phyloP scores from a whole-genome alignment of 2,888 invertebrate genomes.

The Zaprionus lineosus region DNA sequence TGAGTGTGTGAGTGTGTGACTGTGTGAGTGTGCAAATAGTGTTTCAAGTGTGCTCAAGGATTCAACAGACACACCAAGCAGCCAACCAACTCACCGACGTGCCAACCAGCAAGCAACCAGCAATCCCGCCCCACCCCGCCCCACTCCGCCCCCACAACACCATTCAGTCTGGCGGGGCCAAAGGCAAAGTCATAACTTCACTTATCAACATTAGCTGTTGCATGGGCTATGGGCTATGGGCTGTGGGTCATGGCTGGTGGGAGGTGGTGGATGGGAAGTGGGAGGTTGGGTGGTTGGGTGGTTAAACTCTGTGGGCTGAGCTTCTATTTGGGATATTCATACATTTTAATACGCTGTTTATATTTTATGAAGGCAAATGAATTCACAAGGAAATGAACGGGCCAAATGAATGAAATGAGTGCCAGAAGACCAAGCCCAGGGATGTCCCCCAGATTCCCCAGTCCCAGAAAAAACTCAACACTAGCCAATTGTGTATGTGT shows the following conservation, averaged over 20 bases:
- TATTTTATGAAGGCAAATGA: constrained; percentile 80
- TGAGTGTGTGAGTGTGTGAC: neutral
- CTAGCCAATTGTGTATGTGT: constrained; percentile 40
- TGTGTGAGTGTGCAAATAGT: constrained; percentile 6
- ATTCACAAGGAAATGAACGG: constrained; percentile 77
- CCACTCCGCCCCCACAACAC: neutral
- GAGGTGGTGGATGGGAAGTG: neutral
- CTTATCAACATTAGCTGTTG: constrained; percentile 80
- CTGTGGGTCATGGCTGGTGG: neutral
- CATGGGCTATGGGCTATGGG: constrained; percentile 16
- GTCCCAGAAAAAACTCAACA: constrained; percentile 68
- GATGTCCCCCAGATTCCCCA: neutral
- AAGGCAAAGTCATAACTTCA: constrained; percentile 78
- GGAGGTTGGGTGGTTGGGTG: neutral
- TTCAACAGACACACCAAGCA: constrained; percentile 31
- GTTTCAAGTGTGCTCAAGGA: constrained; percentile 27
- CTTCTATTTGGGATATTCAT: constrained; percentile 74
- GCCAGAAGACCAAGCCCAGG: neutral
- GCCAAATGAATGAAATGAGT: constrained; percentile 64
- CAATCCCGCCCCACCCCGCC: neutral
- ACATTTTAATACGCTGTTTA: constrained; percentile 81
- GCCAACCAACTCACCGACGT: neutral
- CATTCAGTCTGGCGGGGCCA: constrained; percentile 54
- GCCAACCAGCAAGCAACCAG: neutral
- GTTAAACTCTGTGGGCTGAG: neutral